Base-by-base conservation (phyloP, 2,113 vertebrate genomes). In the Lophotis ruficrista region DNA sequence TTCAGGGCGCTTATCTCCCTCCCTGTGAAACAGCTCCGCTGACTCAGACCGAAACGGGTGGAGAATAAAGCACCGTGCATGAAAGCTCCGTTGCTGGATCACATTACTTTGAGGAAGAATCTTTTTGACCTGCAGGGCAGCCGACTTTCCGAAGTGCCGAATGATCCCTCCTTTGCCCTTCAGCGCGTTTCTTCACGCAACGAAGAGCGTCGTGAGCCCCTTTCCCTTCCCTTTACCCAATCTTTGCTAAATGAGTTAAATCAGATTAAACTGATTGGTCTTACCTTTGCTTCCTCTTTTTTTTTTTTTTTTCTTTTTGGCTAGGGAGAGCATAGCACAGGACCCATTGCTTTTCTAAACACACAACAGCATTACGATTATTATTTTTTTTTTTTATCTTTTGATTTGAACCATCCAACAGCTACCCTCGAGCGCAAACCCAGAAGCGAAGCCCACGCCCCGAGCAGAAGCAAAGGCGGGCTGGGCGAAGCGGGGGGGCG, bases 81-180 rank as follows among this genome's bases (percentile, higher is more conserved):
- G 43, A 77, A 83, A 69, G 83, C 27, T 2, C 37, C 23, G 31
- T 7, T 75, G 70, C 91, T 84, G 93, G 50, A 27, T 73, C 30
- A 35, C 70, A 7, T 78, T 70, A 37, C 66, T 89, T 65, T 12
- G 33, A 80, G 5, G 8, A 90, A 60, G 35, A 84, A 72, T 66
- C 33, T 75, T 56, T 79, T 23, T 64, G 88, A 92, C 86, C 83
- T 89, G 89, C 89, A 66, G 91, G 89, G 69, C 89, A 81, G 68
- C 43, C 21, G 17, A 27, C 43, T 86, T 92, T 64, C 72, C 58
- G 31, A 86, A 81, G 68, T 33, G 64, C 77, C 18, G 11, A 90
- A 56, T 9, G 88, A 85, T 53, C 33, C 38, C 48, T 48, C 50
- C 38, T 72, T 87, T 24, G 56, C 57, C 75, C 87, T 75, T 58